phyloP scores from a whole-genome alignment of 2,113 vertebrate species.

The Rhizomys pruinosus region DNA sequence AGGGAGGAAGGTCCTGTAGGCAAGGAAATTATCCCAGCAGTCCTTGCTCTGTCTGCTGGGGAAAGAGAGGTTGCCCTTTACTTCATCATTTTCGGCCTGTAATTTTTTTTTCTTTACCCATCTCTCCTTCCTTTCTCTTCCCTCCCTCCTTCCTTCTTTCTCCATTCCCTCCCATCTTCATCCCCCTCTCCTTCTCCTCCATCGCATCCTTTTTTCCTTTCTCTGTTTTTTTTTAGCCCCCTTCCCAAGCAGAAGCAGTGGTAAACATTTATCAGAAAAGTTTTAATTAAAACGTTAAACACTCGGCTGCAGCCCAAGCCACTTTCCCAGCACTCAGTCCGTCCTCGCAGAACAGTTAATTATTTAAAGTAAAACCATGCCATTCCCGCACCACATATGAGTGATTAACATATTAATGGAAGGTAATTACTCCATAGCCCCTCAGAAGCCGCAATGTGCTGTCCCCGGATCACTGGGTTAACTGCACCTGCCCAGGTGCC shows the following conservation, averaged over 20 bases:
- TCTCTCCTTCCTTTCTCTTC: neutral
- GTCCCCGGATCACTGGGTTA: neutral
- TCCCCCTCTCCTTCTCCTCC: no score
- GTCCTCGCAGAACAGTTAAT: constrained; percentile 82
- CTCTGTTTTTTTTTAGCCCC: neutral
- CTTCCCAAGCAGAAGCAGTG: constrained; percentile 17
- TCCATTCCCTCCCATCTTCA: no score
- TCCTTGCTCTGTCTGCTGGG: neutral
- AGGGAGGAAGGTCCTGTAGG: no score
- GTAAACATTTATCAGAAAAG: constrained; percentile 82
- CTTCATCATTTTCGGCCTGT: neutral
- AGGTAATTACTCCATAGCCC: constrained; percentile 80
- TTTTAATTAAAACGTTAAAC: constrained; percentile 86
- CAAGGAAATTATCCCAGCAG: rapidly evolving
- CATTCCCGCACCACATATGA: constrained; percentile 66
- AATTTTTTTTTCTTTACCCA: neutral
- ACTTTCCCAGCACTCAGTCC: constrained; percentile 73
- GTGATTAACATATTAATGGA: constrained; percentile 84
- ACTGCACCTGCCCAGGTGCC: no score
- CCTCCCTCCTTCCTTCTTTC: no score
- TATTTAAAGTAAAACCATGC: constrained; percentile 83
- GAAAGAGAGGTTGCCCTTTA: neutral
- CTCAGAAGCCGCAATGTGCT: constrained; percentile 4
- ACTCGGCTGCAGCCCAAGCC: constrained; percentile 69
- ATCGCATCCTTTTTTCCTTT: neutral